Percentiles rank a stretch among this genome's conserved stretches.
phyloP scores from a whole-genome alignment of 2,888 invertebrate genomes.

The Petrolisthes manimaculis region DNA sequence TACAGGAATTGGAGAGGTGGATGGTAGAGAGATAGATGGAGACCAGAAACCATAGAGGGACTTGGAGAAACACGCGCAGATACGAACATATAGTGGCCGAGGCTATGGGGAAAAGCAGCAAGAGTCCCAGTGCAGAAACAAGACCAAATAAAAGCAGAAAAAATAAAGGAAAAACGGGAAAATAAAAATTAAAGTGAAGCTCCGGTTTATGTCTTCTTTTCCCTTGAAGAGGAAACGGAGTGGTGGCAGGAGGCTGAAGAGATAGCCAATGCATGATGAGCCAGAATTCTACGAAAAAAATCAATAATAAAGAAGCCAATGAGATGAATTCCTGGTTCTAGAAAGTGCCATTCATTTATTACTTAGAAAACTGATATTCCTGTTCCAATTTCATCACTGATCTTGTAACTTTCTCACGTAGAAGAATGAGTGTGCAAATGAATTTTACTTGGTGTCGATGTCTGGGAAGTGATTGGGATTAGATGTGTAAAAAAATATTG shows the following conservation, averaged over 20 bases:
- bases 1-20: too few species aligned
- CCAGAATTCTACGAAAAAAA: conserved; percentile 30
- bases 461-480: conserved; percentile 6
- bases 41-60: not conserved
- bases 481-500: conserved; percentile 1
- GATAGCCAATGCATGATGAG: conserved; percentile 20
- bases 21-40: not conserved
- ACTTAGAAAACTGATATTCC: not conserved
- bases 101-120: not conserved
- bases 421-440: not conserved
- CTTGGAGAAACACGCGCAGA: not conserved
- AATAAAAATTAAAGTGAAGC: conserved; percentile 13
- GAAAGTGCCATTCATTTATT: conserved; percentile 21
- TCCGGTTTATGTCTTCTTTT: not conserved
- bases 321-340: conserved; percentile 9
- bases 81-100: not conserved
- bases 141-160: conserved; percentile 13
- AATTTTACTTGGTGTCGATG: conserved; percentile 2
- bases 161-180: not conserved
- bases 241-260: conserved; percentile 17
- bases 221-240: conserved; percentile 14
- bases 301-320: conserved; percentile 23
- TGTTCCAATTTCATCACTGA: not conserved
- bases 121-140: conserved; percentile 8
- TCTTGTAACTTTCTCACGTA: not conserved